These are phyloP conservation scores for Clanis bilineata DNA, from an alignment of 2,888 invertebrate species.

Conservation along the genomic window DNA sequence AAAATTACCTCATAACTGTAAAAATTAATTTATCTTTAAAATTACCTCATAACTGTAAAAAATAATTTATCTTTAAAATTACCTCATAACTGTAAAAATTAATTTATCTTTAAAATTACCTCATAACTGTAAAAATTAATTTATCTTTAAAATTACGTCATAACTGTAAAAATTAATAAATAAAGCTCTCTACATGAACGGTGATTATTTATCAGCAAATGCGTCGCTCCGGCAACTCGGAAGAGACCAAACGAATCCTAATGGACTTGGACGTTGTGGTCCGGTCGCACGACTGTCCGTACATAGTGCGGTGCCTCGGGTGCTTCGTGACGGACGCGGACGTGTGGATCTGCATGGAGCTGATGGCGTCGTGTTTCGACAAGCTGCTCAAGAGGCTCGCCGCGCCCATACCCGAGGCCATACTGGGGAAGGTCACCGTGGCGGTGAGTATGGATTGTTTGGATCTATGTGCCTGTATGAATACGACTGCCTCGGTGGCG, in stretches of 20 bases:
- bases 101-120: too few species aligned
- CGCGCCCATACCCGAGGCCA: constrained; percentile 96
- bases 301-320: constrained; percentile 98
- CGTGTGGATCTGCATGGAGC: constrained; percentile 99
- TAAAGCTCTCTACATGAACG: constrained; percentile 24
- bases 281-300: constrained; percentile 98
- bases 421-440: constrained; percentile 98
- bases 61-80: too few species aligned
- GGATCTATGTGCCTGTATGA: too few species aligned
- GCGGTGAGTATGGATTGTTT: constrained; percentile 85
- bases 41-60: too few species aligned
- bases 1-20: too few species aligned
- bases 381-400: constrained; percentile 94
- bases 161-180: too few species aligned
- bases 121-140: too few species aligned
- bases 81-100: too few species aligned
- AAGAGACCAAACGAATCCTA: constrained; percentile 98
- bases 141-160: too few species aligned
- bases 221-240: constrained; percentile 97
- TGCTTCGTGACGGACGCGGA: constrained; percentile 98
- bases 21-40: too few species aligned
- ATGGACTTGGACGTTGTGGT: constrained; percentile 99
- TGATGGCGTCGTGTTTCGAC: constrained; percentile 99
- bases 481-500: too few species aligned
- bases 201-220: constrained; percentile 86